Evolutionary conservation across 2,888 invertebrate species (phyloP).

Genomic region (Gastracanthus pulcherrimus): DNA sequence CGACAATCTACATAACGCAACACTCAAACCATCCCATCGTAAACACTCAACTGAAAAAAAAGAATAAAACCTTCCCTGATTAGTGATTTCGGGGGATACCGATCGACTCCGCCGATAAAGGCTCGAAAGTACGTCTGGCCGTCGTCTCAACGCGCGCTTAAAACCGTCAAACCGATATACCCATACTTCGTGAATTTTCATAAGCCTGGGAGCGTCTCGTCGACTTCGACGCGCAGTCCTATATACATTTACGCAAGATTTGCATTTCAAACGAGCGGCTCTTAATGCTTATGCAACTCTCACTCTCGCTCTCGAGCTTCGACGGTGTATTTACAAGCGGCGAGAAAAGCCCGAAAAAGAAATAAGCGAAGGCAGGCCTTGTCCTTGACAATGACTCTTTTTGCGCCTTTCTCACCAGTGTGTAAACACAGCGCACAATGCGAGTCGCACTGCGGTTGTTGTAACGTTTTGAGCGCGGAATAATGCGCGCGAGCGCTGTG

Average conservation of each 20-base stretch:
- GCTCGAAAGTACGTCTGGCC: not conserved
- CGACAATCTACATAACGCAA: no score
- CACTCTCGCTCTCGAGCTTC: no score
- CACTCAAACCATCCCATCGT: no score
- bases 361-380: slow-evolving; percentile 1
- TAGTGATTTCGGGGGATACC: no score
- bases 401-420: no score
- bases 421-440: not conserved
- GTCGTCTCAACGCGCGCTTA: not conserved
- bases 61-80: no score
- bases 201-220: slow-evolving; percentile 29
- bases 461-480: not conserved
- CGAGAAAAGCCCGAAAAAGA: not conserved
- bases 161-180: no score
- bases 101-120: no score
- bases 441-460: not conserved
- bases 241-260: not conserved
- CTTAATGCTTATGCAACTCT: not conserved
- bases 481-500: not conserved
- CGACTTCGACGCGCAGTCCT: not conserved
- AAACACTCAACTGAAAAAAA: no score
- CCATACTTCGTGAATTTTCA: slow-evolving; percentile 47
- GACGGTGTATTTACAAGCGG: not conserved
- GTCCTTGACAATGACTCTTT: slow-evolving; percentile 29
- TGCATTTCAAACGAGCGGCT: not conserved